Conservation (phyloP, 2,888 invertebrate genomes). For the Lasius platythorax region DNA sequence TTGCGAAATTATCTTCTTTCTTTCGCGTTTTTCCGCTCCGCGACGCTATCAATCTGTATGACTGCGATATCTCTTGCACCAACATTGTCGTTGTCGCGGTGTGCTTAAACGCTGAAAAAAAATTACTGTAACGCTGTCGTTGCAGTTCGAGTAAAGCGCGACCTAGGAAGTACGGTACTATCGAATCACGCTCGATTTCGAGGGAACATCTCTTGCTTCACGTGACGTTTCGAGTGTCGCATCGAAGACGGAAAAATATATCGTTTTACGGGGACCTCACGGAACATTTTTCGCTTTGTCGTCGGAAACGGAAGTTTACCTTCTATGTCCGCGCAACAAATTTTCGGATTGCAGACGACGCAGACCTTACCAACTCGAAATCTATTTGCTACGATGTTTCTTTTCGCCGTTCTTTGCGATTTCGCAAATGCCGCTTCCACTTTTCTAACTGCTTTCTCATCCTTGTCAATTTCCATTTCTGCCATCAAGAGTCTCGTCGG, state of each 20-base stretch:
- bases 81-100: background rate
- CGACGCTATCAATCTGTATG: conserved; percentile 23
- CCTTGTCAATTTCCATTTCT: background rate
- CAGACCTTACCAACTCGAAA: conserved; percentile 58
- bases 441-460: background rate
- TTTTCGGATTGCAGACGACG: conserved; percentile 67
- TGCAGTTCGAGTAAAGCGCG: conserved; percentile 7
- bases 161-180: conserved; percentile 8
- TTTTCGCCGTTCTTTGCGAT: background rate
- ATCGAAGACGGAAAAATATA: background rate
- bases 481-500: background rate
- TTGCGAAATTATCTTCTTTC: conserved; percentile 27
- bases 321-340: conserved; percentile 73
- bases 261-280: background rate
- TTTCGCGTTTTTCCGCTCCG: background rate
- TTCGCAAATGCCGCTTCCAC: background rate
- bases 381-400: background rate
- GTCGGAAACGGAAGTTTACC: conserved; percentile 54
- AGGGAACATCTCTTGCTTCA: conserved; percentile 15
- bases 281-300: background rate
- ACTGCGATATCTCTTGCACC: conserved; percentile 8
- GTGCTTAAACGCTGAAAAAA: conserved; percentile 7
- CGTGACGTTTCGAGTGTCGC: background rate
- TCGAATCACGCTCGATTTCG: conserved; percentile 15
- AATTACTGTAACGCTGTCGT: conserved; percentile 34